Evolutionary conservation across 2,888 invertebrate genomes (phyloP).

Genomic region (Scaptomyza reducta): DNA sequence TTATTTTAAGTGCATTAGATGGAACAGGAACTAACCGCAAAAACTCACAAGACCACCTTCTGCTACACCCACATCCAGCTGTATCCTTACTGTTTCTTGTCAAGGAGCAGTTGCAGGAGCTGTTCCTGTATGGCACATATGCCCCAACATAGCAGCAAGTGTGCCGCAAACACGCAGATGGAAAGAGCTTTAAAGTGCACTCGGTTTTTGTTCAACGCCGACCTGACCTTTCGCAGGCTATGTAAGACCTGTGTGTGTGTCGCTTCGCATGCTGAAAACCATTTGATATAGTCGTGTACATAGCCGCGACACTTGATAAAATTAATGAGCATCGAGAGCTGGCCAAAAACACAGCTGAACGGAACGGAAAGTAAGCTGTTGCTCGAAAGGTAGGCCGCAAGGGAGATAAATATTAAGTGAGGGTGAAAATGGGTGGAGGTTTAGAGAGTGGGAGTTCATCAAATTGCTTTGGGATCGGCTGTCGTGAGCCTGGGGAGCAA

Average conservation of each 20-base stretch:
- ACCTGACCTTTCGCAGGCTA: constrained; percentile 54
- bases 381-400: constrained; percentile 17
- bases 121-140: constrained; percentile 14
- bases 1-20: constrained; percentile 53
- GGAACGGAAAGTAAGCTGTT: constrained; percentile 19
- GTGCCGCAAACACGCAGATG: constrained; percentile 16
- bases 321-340: constrained; percentile 62
- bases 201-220: constrained; percentile 38
- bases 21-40: constrained; percentile 28
- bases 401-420: constrained; percentile 10
- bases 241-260: constrained; percentile 22
- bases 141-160: constrained; percentile 2
- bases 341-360: constrained; percentile 4
- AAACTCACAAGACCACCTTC: constrained; percentile 13
- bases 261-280: constrained; percentile 48
- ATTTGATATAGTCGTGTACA: constrained; percentile 64
- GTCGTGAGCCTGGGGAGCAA: constrained; percentile 34
- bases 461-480: constrained; percentile 44
- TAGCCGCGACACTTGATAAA: constrained; percentile 60
- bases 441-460: background rate
- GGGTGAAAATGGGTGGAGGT: background rate
- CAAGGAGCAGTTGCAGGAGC: constrained; percentile 2
- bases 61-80: background rate
- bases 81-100: background rate
- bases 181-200: constrained; percentile 42